Conservation (phyloP, 2,888 invertebrate genomes). For the Macrosoma leucophasiata region DNA sequence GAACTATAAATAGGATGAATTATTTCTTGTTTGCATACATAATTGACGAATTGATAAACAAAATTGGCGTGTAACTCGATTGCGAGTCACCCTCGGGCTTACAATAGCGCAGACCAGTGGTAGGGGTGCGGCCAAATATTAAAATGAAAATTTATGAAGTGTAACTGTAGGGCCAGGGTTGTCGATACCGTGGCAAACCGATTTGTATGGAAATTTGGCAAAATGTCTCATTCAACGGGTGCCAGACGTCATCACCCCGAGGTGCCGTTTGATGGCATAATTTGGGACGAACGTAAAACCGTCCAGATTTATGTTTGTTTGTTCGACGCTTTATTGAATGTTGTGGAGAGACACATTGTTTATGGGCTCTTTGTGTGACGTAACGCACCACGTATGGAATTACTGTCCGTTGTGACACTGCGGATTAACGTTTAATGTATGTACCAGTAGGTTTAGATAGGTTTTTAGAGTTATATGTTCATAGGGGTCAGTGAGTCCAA, state of each 20-base stretch:
- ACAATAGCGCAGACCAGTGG: constrained; percentile 33
- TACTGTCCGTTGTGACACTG: constrained; percentile 13
- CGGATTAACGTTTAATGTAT: constrained; percentile 18
- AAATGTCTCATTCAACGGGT: constrained; percentile 49
- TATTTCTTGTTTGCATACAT: constrained; percentile 13
- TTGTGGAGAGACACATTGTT: constrained; percentile 50
- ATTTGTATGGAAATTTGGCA: constrained; percentile 71
- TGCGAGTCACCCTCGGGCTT: constrained; percentile 10
- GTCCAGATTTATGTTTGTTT: constrained; percentile 65
- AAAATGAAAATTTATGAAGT: constrained; percentile 72
- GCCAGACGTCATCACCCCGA: constrained; percentile 32
- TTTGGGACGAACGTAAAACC: constrained; percentile 64
- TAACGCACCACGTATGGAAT: too few species aligned
- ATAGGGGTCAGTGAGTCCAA: too few species aligned
- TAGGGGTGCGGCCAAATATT: constrained; percentile 52
- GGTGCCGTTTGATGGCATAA: constrained; percentile 68
- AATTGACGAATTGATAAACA: constrained; percentile 13
- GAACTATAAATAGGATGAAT: too few species aligned
- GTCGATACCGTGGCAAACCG: constrained; percentile 63
- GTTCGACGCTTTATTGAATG: constrained; percentile 57
- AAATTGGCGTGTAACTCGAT: constrained; percentile 14
- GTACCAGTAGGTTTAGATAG: too few species aligned
- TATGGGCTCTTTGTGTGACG: constrained; percentile 43
- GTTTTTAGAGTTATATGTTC: too few species aligned
- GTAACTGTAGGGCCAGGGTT: constrained; percentile 41